phyloP scores from a whole-genome alignment of 2,113 vertebrate species.

The Sylvietta virens region DNA sequence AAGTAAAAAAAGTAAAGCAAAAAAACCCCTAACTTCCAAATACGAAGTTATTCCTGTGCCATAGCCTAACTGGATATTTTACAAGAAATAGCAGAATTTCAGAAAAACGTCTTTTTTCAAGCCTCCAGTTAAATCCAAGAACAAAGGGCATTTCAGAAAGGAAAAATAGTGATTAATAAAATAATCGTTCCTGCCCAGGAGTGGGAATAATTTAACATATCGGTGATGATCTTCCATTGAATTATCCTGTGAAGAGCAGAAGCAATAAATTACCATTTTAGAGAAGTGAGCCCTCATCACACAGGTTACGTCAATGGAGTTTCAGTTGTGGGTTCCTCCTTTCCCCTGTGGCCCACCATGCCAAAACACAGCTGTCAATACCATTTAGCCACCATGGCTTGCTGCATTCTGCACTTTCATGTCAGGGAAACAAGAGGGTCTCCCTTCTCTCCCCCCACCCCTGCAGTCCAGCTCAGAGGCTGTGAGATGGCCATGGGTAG shows the following conservation, averaged over 20 bases:
- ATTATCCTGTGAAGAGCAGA: background rate
- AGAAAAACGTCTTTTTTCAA: background rate
- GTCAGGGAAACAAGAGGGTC: background rate
- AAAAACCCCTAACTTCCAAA: background rate
- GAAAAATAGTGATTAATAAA: constrained; percentile 1
- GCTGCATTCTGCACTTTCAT: constrained; percentile 10
- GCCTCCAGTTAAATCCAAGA: background rate
- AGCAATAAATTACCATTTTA: constrained; percentile 1
- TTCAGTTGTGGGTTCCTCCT: background rate
- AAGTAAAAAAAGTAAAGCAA: no score
- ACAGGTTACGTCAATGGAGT: background rate
- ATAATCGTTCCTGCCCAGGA: background rate
- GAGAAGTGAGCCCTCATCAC: background rate
- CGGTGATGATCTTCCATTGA: background rate
- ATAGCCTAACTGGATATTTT: background rate
- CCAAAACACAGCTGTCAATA: background rate
- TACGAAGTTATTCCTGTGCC: background rate
- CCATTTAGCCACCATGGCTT: background rate
- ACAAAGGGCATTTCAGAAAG: constrained; percentile 12
- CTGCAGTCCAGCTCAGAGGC: constrained; percentile 21
- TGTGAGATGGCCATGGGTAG: constrained; percentile 30
- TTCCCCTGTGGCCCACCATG: background rate
- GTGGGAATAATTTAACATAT: constrained; percentile 13
- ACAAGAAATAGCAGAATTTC: background rate
- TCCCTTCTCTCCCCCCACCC: background rate